Evolutionary conservation across 2,113 vertebrate genomes (phyloP), one percentile per base, ranked within the genome.

Genomic region (Cyprinodon tularosa): DNA sequence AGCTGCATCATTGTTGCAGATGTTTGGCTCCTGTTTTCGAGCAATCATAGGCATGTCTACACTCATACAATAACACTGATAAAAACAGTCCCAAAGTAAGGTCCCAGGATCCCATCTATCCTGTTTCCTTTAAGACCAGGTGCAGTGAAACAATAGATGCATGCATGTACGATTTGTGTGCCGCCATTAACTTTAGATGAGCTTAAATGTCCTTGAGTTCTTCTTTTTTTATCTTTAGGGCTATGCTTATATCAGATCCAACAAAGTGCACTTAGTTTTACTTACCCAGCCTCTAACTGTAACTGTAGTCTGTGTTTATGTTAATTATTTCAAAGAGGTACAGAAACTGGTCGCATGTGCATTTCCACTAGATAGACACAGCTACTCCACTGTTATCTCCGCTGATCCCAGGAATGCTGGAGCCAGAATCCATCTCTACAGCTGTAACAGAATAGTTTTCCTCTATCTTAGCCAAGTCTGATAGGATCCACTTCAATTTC

Each of bases 31-130:
- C 71, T 72, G 74, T 82, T 10, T 20, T 71, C 76, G 39, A 60
- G 13, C 70, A 77, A 20, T 45, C 42, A 76, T 44, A 47, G 64
- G 69, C 50, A 71, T 44, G 22, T 71, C 60, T 36, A 73, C 14
- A 76, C 29, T 68, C 37, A 65, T 67, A 59, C 68, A 71, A 66
- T 59, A 10, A 14, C 57, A 42, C 22, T 62, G 62, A 85, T 74
- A 85, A 77, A 87, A 74, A 82, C 68, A 69, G 82, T 76, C 82
- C 70, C 63, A 83, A 29, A 77, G 68, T 77, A 72, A 65, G 62
- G 78, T 89, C 86, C 89, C 92, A 8, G n/a, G 79, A 72, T 90
- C 88, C 88, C 92, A 81, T 83, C 85, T 87, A 81, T 92, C 90
- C 90, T 88, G 85, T 90, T 91, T 80, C 36, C 82, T 88, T 81